These are phyloP conservation scores for Isurus oxyrinchus DNA, from an alignment of 2,113 vertebrate genomes.

Conservation along the genomic window DNA sequence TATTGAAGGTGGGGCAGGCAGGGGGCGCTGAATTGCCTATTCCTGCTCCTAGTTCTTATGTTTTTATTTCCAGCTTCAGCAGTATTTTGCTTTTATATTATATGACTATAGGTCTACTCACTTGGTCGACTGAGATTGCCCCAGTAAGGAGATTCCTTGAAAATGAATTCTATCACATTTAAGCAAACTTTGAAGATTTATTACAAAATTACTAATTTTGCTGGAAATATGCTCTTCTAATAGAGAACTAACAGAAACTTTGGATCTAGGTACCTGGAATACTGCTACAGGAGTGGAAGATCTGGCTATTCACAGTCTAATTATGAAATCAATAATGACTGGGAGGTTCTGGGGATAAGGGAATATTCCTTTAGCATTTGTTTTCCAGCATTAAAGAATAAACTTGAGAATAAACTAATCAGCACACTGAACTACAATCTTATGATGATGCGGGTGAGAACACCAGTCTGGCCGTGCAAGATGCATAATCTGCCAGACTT, in stretches of 20 bases:
- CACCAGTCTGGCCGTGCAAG: neutral
- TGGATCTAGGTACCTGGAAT: neutral
- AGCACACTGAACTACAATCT: neutral
- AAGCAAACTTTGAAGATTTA: neutral
- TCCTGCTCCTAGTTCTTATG: too few relatives aligned
- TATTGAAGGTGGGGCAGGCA: too few relatives aligned
- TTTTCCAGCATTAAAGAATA: too few relatives aligned
- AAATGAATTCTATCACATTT: neutral
- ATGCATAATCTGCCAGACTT: neutral
- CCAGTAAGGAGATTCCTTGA: neutral
- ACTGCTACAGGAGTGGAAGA: neutral
- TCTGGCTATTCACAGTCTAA: slow-evolving; percentile 1
- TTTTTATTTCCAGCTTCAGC: too few relatives aligned
- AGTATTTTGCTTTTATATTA: too few relatives aligned
- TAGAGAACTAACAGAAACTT: neutral
- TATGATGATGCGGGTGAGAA: neutral
- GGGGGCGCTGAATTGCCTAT: too few relatives aligned
- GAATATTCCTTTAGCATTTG: too few relatives aligned
- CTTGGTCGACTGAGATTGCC: neutral
- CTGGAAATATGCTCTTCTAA: neutral
- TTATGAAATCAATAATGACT: slow-evolving; percentile 38
- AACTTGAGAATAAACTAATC: neutral
- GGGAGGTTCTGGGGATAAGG: too few relatives aligned
- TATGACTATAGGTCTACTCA: neutral
- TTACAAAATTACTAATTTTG: neutral